Conservation (phyloP, 2,113 vertebrate species). For the Pongo pygmaeus region DNA sequence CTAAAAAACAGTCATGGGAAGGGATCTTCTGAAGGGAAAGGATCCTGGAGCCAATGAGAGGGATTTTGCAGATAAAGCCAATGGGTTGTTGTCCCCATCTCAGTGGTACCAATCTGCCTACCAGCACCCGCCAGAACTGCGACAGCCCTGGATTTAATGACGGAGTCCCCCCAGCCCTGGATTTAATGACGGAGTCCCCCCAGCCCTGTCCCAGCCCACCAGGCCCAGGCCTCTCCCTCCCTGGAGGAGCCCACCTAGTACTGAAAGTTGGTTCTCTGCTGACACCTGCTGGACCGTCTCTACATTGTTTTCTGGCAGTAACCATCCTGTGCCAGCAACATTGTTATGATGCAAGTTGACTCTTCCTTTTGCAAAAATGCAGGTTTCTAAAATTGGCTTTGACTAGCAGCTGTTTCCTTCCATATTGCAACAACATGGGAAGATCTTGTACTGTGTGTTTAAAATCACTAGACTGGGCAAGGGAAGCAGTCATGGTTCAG, state of each 20-base stretch:
- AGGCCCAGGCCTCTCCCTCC: background rate
- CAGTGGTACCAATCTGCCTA: background rate
- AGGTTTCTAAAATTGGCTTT: conserved; percentile 44
- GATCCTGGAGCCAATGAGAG: background rate
- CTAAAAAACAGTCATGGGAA: background rate
- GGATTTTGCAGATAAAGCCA: background rate
- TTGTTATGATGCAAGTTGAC: background rate
- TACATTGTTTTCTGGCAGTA: background rate
- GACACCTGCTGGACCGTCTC: conserved; percentile 81
- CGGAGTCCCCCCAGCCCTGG: background rate
- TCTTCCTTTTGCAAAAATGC: background rate
- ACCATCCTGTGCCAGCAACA: background rate
- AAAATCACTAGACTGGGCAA: background rate
- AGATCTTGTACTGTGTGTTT: background rate
- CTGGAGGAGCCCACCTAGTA: rapidly evolving
- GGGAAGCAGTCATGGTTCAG: background rate
- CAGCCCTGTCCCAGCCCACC: background rate
- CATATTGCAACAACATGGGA: background rate
- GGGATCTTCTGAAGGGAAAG: background rate
- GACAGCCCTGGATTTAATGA: background rate
- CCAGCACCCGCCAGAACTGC: background rate
- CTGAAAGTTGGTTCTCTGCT: conserved; percentile 80
- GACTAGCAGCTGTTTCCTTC: conserved; percentile 28
- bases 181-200: background rate
- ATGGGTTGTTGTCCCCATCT: background rate